phyloP scores from a whole-genome alignment of 2,113 vertebrate genomes.

The Larimichthys crocea region DNA sequence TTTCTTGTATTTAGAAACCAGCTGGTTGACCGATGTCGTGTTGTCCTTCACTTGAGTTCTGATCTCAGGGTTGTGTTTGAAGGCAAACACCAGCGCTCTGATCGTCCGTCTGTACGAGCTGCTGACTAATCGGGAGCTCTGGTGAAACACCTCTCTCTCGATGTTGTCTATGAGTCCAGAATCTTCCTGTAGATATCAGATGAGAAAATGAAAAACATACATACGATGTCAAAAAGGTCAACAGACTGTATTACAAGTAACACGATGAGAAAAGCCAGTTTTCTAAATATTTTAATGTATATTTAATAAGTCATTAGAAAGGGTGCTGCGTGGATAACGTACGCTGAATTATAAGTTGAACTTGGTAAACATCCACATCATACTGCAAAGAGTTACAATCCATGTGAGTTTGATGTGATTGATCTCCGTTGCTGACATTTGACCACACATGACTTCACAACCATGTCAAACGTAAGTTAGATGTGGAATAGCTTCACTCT shows the following conservation, averaged over 20 bases:
- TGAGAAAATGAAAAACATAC: too few species aligned
- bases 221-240: too few species aligned
- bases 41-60: constrained; percentile 86
- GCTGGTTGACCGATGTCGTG: constrained; percentile 80
- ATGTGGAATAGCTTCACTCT: not conserved
- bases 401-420: not conserved
- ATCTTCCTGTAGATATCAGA: constrained; percentile 83
- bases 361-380: not conserved
- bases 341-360: not conserved
- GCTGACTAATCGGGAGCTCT: constrained; percentile 91
- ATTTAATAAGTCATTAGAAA: not conserved
- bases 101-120: constrained; percentile 89
- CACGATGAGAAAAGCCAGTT: not conserved
- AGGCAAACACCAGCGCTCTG: constrained; percentile 92
- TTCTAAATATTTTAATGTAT: not conserved
- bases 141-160: constrained; percentile 95
- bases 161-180: constrained; percentile 94
- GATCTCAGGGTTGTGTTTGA: constrained; percentile 91
- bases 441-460: not conserved
- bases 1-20: constrained; percentile 92
- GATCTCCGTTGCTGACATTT: not conserved
- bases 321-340: not conserved
- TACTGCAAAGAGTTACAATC: not conserved
- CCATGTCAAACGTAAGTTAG: not conserved
- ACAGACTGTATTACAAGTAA: too few species aligned